These are phyloP conservation scores for Ambastaia sidthimunki DNA, from an alignment of 2,797 vertebrate species.

Conservation along the genomic window DNA sequence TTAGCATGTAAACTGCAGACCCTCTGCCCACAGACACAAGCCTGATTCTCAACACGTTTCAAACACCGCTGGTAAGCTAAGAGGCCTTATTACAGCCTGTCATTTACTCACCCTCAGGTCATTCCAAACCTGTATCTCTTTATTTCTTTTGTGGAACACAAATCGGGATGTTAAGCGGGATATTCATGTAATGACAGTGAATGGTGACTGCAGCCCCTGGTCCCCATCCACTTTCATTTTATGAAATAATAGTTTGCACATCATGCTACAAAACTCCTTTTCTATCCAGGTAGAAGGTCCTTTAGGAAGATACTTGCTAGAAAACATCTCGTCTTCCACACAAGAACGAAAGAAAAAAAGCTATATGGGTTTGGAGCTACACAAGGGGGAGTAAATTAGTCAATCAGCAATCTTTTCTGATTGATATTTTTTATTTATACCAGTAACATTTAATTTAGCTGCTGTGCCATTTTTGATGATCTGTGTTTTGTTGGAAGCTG, in stretches of 20 bases:
- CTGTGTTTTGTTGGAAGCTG: slow-evolving; percentile 42
- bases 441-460: slow-evolving; percentile 69
- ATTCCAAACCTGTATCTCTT: not conserved
- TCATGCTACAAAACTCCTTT: not conserved
- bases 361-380: not conserved
- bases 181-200: not conserved
- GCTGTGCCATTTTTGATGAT: slow-evolving; percentile 51
- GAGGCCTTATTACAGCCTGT: not conserved
- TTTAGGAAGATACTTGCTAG: no score
- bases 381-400: not conserved
- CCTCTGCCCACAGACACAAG: not conserved
- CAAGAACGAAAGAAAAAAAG: no score
- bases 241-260: not conserved
- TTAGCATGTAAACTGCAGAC: slow-evolving; percentile 4
- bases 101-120: not conserved
- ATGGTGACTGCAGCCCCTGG: not conserved
- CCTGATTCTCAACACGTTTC: not conserved
- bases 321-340: no score
- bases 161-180: not conserved
- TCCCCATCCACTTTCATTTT: not conserved
- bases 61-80: not conserved
- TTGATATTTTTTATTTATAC: slow-evolving; percentile 54
- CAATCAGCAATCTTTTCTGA: not conserved
- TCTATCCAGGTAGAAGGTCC: not conserved
- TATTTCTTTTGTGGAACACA: not conserved